Base-by-base conservation (phyloP, 2,797 vertebrate species). In the Podarcis siculus region DNA sequence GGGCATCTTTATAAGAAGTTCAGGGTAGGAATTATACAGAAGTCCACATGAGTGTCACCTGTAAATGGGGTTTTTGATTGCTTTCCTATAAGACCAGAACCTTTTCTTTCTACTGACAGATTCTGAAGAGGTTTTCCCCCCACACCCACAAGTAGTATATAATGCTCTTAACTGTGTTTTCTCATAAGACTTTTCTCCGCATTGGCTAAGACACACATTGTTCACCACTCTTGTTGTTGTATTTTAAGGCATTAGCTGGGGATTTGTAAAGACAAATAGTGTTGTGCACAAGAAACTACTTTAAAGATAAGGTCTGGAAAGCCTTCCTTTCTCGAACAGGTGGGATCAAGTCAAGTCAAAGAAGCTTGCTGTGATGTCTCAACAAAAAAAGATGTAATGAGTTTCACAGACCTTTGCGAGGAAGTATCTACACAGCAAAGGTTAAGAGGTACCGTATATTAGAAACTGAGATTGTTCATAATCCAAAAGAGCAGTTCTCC, bases 241-340 rank as follows among this genome's bases (percentile, higher is more conserved):
- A 0, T 79, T 87, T 89, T 61, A 78, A 58, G 77, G 82, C 75
- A 72, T 69, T 66, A 90, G 30, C 69, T 35, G 21, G 37, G 86
- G 42, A 55, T 84, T 88, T 90, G 61, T 76, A 87, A 81, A 58
- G 55, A 25, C 79, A 58, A 85, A n/a, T 23, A 84, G 67, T 0
- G 0, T 39, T 0, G 0, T n/a, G 88, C 79, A 66, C 21, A 19
- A 84, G 25, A 61, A 94, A 58, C 78, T 85, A 72, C 15, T 86
- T 79, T 80, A 91, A 87, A 90, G 42, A 42, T 64, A 90, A 87
- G 85, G 13, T 19, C 21, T 80, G 92, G 58, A 87, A 85, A 69
- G 23, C 55, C 55, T 87, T 86, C 69, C 49, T 88, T 86, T 91
- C 55, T 17, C 85, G 82, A 91, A 66, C 2, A 0, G 0, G 2